These are phyloP conservation scores for Percina caprodes DNA, from an alignment of 2,113 vertebrate genomes.

Conservation along the genomic window DNA sequence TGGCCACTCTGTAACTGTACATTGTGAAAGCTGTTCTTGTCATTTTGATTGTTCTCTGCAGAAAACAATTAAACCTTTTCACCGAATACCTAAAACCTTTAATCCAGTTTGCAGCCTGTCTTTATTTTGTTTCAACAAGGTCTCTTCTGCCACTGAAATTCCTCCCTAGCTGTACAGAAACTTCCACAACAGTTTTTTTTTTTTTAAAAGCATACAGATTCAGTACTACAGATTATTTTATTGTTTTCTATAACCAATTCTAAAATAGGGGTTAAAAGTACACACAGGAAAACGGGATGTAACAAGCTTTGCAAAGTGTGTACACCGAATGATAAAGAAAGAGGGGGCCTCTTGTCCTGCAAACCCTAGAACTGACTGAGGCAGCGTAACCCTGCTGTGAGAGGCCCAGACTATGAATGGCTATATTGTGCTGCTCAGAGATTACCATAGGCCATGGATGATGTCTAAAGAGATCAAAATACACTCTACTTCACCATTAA, in stretches of 20 bases:
- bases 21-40: too few species aligned
- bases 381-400: slow-evolving; percentile 33
- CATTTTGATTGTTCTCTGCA: too few species aligned
- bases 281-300: neutral
- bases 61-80: too few species aligned
- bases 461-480: slow-evolving; percentile 36
- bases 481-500: neutral
- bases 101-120: too few species aligned
- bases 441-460: slow-evolving; percentile 13
- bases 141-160: too few species aligned
- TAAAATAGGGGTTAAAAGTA: neutral
- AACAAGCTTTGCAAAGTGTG: neutral
- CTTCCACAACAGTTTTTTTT: too few species aligned
- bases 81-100: too few species aligned
- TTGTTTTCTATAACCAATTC: neutral
- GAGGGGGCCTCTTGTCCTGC: neutral
- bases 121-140: too few species aligned
- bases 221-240: neutral
- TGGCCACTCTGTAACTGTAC: too few species aligned
- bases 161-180: too few species aligned
- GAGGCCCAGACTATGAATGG: slow-evolving; percentile 50
- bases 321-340: slow-evolving; percentile 24
- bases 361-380: slow-evolving; percentile 17
- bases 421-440: slow-evolving; percentile 49
- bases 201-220: neutral